Evolutionary conservation across 2,888 invertebrate species (phyloP).

Genomic region (Diplazon laetatorius): DNA sequence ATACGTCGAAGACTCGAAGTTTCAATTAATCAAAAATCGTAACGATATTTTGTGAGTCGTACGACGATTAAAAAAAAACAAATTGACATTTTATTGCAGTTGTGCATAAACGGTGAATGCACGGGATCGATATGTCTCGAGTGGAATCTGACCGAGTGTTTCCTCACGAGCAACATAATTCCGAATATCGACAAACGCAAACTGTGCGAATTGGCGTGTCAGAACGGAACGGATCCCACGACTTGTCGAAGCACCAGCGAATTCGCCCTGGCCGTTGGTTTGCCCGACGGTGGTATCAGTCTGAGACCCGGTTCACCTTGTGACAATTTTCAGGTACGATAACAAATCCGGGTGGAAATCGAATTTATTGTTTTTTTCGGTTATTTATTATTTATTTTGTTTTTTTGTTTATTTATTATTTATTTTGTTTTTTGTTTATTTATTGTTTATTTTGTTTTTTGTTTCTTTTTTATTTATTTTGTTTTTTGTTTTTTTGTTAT

Average conservation of each 20-base stretch:
- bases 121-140: constrained; percentile 97
- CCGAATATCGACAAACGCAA: constrained; percentile 91
- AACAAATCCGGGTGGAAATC: too few species aligned
- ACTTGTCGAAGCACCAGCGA: constrained; percentile 94
- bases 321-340: constrained; percentile 95
- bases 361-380: neutral
- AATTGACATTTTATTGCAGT: constrained; percentile 85
- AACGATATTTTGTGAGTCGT: too few species aligned
- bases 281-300: constrained; percentile 92
- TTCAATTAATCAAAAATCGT: too few species aligned
- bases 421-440: neutral
- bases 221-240: constrained; percentile 89
- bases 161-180: constrained; percentile 91
- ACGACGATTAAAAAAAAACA: too few species aligned
- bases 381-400: neutral
- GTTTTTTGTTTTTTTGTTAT: neutral
- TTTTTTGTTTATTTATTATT: neutral
- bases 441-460: constrained; percentile 1
- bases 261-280: constrained; percentile 88
- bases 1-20: too few species aligned
- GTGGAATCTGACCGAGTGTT: constrained; percentile 97
- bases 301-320: constrained; percentile 98
- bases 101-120: constrained; percentile 96
- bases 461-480: too few species aligned
- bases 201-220: constrained; percentile 98